phyloP scores from a whole-genome alignment of 2,113 vertebrate genomes.

The Microcebus murinus region DNA sequence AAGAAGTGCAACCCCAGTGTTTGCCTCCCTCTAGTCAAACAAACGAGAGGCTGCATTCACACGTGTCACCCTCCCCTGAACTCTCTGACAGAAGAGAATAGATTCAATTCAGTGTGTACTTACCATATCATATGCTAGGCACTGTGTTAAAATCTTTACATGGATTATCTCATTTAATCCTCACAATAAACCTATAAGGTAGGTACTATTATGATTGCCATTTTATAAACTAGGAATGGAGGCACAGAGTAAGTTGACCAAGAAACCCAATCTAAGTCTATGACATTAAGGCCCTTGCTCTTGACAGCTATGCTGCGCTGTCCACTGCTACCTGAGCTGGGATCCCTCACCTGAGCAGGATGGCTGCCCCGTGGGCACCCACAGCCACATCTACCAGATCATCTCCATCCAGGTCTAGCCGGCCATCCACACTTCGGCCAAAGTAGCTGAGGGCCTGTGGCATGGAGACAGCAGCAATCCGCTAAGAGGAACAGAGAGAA shows the following conservation, averaged over 20 bases:
- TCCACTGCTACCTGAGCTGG: not conserved
- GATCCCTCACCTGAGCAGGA: slow-evolving; percentile 90
- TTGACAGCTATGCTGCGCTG: not conserved
- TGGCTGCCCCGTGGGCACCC: slow-evolving; percentile 92
- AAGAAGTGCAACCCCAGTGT: not conserved
- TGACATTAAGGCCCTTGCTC: not conserved
- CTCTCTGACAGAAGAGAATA: not conserved
- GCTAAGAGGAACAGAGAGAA: slow-evolving; percentile 82
- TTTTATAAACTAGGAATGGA: slow-evolving; percentile 8
- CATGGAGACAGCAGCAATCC: slow-evolving; percentile 88
- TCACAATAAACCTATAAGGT: not conserved
- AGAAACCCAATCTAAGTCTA: not conserved
- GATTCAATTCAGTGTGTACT: not conserved
- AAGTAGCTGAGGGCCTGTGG: slow-evolving; percentile 91
- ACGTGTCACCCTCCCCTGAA: not conserved
- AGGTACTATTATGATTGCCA: not conserved
- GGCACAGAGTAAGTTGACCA: not conserved
- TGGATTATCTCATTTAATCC: not conserved
- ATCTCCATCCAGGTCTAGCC: slow-evolving; percentile 92
- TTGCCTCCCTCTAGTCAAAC: not conserved
- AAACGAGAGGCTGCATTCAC: not conserved
- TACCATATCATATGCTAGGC: not conserved
- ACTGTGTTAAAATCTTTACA: not conserved
- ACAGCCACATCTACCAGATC: slow-evolving; percentile 93
- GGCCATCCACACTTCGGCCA: slow-evolving; percentile 93